A percentile compares a stretch with the other conserved stretches of the same genome.
These are phyloP conservation scores for Tetanocera ferruginea DNA, from an alignment of 2,888 invertebrate species.

Conservation along the genomic window DNA sequence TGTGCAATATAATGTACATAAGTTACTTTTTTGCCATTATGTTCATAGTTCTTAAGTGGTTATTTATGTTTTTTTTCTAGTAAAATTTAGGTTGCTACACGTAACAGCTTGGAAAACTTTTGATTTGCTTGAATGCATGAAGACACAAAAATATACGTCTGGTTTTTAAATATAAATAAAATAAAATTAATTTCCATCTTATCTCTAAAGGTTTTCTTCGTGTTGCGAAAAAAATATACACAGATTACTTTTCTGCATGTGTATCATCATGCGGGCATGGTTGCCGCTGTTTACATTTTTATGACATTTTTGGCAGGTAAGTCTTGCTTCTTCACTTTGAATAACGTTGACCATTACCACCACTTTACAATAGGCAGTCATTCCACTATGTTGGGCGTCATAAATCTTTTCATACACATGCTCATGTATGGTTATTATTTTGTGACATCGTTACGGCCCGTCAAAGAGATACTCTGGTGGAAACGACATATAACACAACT, in stretches of 20 bases:
- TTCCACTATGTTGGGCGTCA: slow-evolving; percentile 77
- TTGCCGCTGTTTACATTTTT: slow-evolving; percentile 75
- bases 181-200: neutral
- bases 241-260: slow-evolving; percentile 89
- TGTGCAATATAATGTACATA: too few species aligned
- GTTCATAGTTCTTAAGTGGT: too few species aligned
- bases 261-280: slow-evolving; percentile 89
- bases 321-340: neutral
- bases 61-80: too few species aligned
- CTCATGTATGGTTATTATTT: slow-evolving; percentile 90
- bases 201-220: slow-evolving; percentile 75
- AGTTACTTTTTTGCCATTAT: too few species aligned
- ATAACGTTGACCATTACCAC: neutral
- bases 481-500: slow-evolving; percentile 88
- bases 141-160: too few species aligned
- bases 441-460: slow-evolving; percentile 79
- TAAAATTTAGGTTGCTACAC: too few species aligned
- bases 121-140: neutral
- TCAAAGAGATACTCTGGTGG: slow-evolving; percentile 82
- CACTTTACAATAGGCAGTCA: slow-evolving; percentile 74
- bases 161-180: too few species aligned
- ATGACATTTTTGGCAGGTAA: slow-evolving; percentile 74
- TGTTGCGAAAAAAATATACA: slow-evolving; percentile 83
- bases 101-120: too few species aligned
- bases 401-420: slow-evolving; percentile 84